Evolutionary conservation across 2,888 invertebrate species (phyloP), one percentile per base, ranked within the genome.

Genomic region (Dexiosoma caninum): DNA sequence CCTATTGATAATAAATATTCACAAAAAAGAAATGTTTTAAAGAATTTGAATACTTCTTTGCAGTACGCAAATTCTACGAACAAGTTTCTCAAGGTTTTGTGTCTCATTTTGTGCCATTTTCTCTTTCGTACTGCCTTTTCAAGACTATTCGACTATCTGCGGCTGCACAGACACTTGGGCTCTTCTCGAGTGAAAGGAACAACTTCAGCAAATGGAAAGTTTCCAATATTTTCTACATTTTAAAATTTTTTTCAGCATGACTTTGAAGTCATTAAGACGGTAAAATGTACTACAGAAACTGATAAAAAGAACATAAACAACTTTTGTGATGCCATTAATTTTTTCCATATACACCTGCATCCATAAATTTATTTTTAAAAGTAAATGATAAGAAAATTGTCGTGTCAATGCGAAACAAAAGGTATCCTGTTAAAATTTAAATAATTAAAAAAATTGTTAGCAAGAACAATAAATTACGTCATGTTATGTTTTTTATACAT

Each of bases 101-200:
- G n/a, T n/a, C n/a, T n/a, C n/a, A n/a, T n/a, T n/a, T n/a, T n/a
- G n/a, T n/a, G n/a, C n/a, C 27, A 42, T 62, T 62, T 27, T 51
- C 19, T 5, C 14, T 37, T 16, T 21, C n/a, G 27, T 42, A 19
- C 30, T 8, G 16, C 32, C 32, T 42, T 32, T 35, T 42, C 7
- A 30, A 55, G 57, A 37, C 10, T 74, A 35, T 35, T 37, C 2
- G 14, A 57, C 53, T 60, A 67, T 78, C 78, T 72, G 49, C 35
- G 60, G 71, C 59, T 71, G 35, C 71, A 71, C 70, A 78, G 71
- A 59, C 64, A 66, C 59, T 70, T 57, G 57, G 40, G n/a, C 44
- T 62, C 37, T 49, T 77, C 5, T 49, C 30, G 62, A 37, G 5
- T 8, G 9, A 7, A 23, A 40, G 21, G 42, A 44, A 30, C 14